A percentile compares a stretch with the other conserved stretches of the same genome.
Conservation (phyloP, 2,888 invertebrate species). For the Tenthredo mesomela region DNA sequence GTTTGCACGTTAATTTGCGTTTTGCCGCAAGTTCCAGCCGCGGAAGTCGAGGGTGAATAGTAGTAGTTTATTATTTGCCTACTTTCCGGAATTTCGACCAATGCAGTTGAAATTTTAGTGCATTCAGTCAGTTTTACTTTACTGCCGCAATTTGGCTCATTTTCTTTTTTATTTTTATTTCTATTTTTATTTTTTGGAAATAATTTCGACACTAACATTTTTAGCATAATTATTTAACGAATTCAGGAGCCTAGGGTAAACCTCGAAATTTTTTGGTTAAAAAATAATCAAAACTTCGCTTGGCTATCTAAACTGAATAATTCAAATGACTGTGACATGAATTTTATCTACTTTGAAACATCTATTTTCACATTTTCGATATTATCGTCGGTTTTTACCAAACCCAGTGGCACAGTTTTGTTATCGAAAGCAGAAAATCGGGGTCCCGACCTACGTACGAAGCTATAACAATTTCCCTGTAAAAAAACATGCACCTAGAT, state of each 20-base stretch:
- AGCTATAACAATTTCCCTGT: neutral
- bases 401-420: neutral
- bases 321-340: neutral
- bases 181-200: too few species aligned
- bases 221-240: neutral
- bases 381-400: neutral
- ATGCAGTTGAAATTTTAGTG: neutral
- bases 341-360: neutral
- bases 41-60: neutral
- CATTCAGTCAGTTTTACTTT: neutral
- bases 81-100: neutral
- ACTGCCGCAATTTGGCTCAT: neutral
- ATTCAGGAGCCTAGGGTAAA: neutral
- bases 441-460: neutral
- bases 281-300: neutral
- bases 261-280: neutral
- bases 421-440: neutral
- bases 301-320: neutral
- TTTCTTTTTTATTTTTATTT: neutral
- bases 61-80: neutral
- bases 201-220: neutral
- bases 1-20: conserved; percentile 9
- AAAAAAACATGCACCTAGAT: neutral
- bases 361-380: neutral
- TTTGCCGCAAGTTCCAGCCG: neutral